Evolutionary conservation across 1,140 invertebrate species (phyloP), one percentile per base, ranked within the genome.

Genomic region (Papilio aristodemus): DNA sequence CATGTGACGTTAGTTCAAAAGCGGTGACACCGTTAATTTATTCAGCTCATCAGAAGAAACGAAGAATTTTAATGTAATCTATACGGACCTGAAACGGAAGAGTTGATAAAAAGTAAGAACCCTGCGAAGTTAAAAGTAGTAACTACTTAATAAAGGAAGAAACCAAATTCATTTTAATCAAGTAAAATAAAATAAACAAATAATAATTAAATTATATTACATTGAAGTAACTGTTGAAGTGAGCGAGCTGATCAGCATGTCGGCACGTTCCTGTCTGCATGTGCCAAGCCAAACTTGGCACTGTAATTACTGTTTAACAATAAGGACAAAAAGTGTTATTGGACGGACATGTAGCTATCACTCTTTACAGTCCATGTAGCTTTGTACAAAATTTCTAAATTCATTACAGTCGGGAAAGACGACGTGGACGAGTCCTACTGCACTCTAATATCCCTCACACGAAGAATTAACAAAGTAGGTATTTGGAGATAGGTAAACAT

Each of bases 261-360:
- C 46, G 46, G 46, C 46, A 54, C 46, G 46, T 54, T 54, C 19
- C 46, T 54, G 43, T 7, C 10, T 19, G 10, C 0, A 10, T 1
- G 46, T 22, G 46, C 46, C 46, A 25, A 54, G 46, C 5, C 46
- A 54, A 54, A 54, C 22, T 54, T 54, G 41, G 46, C 46, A 22
- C 10, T 10, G 46, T 22, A 10, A 22, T 54, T 54, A 54, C 27
- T 32, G 27, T 32, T 32, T 32, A 22, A 50, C 17, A 50, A 50
- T 50, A n/a, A 41, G 13, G 11, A 38, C 37, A 38, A 38, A 10
- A 38, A 38, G 5, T n/a, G n/a, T n/a, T n/a, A n/a, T n/a, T n/a
- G n/a, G n/a, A n/a, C n/a, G n/a, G n/a, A n/a, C n/a, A n/a, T n/a
- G n/a, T n/a, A n/a, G n/a, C n/a, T n/a, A n/a, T n/a, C n/a, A n/a